Evolutionary conservation across 2,797 vertebrate genomes (phyloP).

Genomic region (Aphelocoma californica): DNA sequence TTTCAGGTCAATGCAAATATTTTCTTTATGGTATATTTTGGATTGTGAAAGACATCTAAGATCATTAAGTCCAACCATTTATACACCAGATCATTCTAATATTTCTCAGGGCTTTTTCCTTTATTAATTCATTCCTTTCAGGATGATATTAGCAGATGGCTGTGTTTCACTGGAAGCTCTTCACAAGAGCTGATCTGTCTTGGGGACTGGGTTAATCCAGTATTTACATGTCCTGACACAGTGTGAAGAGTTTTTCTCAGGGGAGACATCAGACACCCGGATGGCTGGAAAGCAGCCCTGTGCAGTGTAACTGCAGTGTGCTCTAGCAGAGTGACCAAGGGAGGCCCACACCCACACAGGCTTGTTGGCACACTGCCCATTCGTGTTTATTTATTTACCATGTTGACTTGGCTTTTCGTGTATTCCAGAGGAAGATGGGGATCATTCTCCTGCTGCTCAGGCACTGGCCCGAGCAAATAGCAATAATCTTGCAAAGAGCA

Average conservation of each 20-base stretch:
- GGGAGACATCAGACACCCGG: not conserved
- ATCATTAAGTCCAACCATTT: not conserved
- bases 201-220: not conserved
- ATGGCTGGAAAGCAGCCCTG: not conserved
- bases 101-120: not conserved
- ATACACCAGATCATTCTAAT: not conserved
- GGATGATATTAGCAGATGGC: not conserved
- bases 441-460: conserved; percentile 22
- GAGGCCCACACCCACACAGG: fast-evolving
- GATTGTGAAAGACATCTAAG: not conserved
- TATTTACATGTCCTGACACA: not conserved
- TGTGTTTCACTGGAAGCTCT: not conserved
- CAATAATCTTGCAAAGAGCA: conserved; percentile 68
- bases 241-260: not conserved
- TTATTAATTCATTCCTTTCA: not conserved
- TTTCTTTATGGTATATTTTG: not conserved
- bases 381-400: not conserved
- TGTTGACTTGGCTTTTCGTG: conserved; percentile 34
- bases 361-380: not conserved
- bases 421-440: conserved; percentile 58
- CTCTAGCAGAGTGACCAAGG: not conserved
- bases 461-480: conserved; percentile 38
- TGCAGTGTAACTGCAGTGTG: not conserved
- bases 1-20: not conserved
- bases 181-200: not conserved